Conservation (phyloP, 2,888 invertebrate genomes). For the Meganola albula region DNA sequence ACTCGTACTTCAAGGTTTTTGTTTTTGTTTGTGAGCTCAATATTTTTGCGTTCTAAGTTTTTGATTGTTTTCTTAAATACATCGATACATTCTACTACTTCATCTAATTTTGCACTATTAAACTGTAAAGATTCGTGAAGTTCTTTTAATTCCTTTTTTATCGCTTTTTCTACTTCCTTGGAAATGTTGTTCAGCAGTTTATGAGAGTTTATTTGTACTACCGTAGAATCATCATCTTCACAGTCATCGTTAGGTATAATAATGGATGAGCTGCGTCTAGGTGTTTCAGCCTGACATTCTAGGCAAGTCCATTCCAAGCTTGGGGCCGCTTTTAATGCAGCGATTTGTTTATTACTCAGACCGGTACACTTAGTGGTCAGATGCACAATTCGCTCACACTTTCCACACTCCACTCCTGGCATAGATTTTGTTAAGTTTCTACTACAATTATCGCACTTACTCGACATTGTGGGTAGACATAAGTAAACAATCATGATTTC, state of each 20-base stretch:
- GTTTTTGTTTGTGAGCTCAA: not conserved
- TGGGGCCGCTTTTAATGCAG: not conserved
- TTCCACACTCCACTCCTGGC: slow-evolving; percentile 3
- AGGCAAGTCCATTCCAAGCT: not conserved
- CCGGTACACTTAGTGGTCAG: slow-evolving; percentile 1
- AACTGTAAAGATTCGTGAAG: not conserved
- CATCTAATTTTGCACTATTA: not conserved
- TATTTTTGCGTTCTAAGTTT: not conserved
- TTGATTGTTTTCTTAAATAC: not conserved
- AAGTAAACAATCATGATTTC: too few species aligned
- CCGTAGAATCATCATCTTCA: not conserved
- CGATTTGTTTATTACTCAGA: slow-evolving; percentile 1
- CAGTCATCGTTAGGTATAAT: not conserved
- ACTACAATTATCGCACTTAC: not conserved
- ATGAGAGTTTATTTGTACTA: not conserved
- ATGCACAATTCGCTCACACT: slow-evolving; percentile 2
- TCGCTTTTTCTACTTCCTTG: not conserved
- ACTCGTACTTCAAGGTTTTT: not conserved
- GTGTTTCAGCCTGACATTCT: too few species aligned
- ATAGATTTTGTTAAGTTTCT: not conserved
- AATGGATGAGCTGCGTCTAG: not conserved
- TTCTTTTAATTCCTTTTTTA: not conserved
- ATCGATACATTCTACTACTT: not conserved
- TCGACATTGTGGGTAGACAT: not conserved
- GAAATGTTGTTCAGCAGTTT: not conserved